These are phyloP conservation scores for Cephus cinctus DNA, from an alignment of 1,140 invertebrate species.

Conservation along the genomic window DNA sequence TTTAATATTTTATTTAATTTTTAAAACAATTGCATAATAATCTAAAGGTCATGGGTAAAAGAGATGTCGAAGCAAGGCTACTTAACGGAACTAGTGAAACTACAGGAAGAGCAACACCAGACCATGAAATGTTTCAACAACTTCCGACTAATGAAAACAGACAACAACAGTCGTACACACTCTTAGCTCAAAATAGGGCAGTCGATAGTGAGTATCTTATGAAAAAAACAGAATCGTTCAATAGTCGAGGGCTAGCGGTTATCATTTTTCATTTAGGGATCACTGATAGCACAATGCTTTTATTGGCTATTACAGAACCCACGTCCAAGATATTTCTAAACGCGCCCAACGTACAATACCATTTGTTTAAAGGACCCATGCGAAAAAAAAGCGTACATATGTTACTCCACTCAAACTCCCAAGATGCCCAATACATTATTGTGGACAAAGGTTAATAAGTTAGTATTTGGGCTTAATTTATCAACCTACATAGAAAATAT, in stretches of 20 bases:
- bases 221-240: no score
- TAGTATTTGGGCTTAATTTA: slow-evolving; percentile 23
- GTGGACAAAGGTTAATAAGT: slow-evolving; percentile 29
- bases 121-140: slow-evolving; percentile 56
- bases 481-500: slow-evolving; percentile 10
- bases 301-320: slow-evolving; percentile 18
- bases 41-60: slow-evolving; percentile 58
- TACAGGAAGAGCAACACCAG: slow-evolving; percentile 50
- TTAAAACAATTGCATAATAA: slow-evolving; percentile 15
- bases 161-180: slow-evolving; percentile 47
- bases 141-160: slow-evolving; percentile 48
- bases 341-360: slow-evolving; percentile 13
- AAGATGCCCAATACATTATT: slow-evolving; percentile 17
- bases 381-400: no score
- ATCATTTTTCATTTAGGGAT: no score
- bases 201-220: slow-evolving; percentile 45
- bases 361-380: slow-evolving; percentile 20
- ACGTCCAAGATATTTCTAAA: slow-evolving; percentile 14
- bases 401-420: slow-evolving; percentile 6
- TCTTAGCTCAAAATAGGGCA: slow-evolving; percentile 46
- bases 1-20: no score
- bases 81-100: slow-evolving; percentile 52
- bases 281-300: no score
- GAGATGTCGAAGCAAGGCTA: slow-evolving; percentile 61
- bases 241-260: no score